Percentiles rank a stretch among this genome's conserved stretches.
Evolutionary conservation across 1,140 invertebrate genomes (phyloP).

Genomic region (Trichogramma pretiosum): DNA sequence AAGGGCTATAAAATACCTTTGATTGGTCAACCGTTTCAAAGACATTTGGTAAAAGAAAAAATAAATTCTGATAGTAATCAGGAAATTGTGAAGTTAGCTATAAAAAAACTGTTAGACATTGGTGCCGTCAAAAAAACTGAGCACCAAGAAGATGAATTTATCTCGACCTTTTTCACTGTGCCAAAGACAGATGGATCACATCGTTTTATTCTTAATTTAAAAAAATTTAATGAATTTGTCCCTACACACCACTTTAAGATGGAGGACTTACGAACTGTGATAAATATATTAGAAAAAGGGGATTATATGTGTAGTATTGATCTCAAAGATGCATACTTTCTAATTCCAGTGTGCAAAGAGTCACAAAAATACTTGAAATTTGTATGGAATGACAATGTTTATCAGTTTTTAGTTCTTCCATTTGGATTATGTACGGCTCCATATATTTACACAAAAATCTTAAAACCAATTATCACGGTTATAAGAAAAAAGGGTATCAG

Average conservation of each 20-base stretch:
- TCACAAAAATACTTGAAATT: constrained; percentile 1
- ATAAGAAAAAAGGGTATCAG: background rate
- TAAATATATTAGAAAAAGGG: background rate
- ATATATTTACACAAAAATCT: constrained; percentile 5
- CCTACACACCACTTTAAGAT: background rate
- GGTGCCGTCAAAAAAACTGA: background rate
- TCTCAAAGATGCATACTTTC: background rate
- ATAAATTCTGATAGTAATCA: background rate
- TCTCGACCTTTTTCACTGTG: constrained; percentile 2
- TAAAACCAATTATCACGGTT: background rate
- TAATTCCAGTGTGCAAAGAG: background rate
- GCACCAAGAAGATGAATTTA: background rate
- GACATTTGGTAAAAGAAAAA: background rate
- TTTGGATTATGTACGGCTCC: background rate
- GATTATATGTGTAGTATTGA: constrained; percentile 3
- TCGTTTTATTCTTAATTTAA: constrained; percentile 2
- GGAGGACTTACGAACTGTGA: background rate
- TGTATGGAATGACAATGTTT: background rate
- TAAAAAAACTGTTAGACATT: background rate
- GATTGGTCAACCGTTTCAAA: background rate
- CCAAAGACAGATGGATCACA: constrained; percentile 1
- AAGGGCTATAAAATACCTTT: constrained; percentile 10
- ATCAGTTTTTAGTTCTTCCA: background rate
- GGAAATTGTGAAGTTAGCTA: background rate
- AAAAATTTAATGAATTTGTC: constrained; percentile 1